A percentile compares a stretch with the other conserved stretches of the same genome.
Evolutionary conservation across 2,888 invertebrate species (phyloP).

Genomic region (Tipula unca): DNA sequence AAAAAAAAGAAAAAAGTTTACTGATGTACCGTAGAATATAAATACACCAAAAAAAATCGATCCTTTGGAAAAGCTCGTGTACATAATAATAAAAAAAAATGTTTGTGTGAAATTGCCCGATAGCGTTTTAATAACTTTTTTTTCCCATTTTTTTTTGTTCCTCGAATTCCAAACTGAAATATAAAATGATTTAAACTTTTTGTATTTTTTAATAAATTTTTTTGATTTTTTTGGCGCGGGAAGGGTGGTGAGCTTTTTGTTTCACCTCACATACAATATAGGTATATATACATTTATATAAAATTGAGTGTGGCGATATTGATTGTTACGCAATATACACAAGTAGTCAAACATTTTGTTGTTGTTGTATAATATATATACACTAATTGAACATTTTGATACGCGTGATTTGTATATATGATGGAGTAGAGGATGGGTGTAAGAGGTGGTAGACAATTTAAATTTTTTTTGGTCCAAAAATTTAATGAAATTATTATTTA

Average conservation of each 20-base stretch:
- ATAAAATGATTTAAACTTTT: not conserved
- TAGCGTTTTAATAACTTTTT: conserved; percentile 8
- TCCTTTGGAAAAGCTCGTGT: not conserved
- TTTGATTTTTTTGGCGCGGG: not conserved
- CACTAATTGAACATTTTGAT: not conserved
- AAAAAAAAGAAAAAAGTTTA: not conserved
- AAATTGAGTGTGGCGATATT: not conserved
- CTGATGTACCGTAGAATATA: not conserved
- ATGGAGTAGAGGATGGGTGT: not conserved
- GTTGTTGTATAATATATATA: too few relatives aligned
- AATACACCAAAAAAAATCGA: not conserved
- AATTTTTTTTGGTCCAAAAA: not conserved
- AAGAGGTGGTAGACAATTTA: not conserved
- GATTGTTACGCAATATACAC: not conserved
- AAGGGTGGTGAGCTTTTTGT: not conserved
- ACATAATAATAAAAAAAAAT: not conserved
- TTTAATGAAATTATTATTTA: conserved; percentile 8
- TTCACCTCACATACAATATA: not conserved
- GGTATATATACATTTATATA: not conserved
- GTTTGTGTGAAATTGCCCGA: not conserved
- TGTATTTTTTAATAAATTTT: not conserved
- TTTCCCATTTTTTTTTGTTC: not conserved
- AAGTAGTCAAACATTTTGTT: not conserved
- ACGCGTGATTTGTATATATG: not conserved
- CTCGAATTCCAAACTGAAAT: not conserved